These are phyloP conservation scores for Bubo scandiacus DNA, from an alignment of 2,113 vertebrate genomes.

Conservation along the genomic window DNA sequence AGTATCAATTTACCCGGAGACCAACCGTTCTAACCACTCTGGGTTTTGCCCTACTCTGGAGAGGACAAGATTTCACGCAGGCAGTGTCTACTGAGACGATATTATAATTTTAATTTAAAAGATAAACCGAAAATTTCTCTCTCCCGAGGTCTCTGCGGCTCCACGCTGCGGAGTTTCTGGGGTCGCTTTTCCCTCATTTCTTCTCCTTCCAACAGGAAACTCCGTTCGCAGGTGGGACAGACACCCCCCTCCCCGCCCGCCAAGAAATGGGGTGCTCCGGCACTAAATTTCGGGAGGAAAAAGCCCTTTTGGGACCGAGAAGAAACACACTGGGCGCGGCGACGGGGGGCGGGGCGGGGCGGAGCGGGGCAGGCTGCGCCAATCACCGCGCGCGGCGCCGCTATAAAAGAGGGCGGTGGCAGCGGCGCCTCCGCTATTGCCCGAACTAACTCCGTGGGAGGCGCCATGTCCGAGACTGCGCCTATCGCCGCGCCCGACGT, in stretches of 20 bases:
- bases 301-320: constrained; percentile 49
- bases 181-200: background rate
- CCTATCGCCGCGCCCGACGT: background rate
- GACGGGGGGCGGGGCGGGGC: background rate
- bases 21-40: accelerated
- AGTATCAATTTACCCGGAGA: background rate
- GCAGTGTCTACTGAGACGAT: accelerated
- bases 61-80: background rate
- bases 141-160: background rate
- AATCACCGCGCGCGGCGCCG: constrained; percentile 64
- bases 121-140: constrained; percentile 23
- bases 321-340: constrained; percentile 71
- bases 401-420: constrained; percentile 68
- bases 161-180: background rate
- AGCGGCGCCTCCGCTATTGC: accelerated
- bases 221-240: background rate
- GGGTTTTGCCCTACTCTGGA: accelerated
- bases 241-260: background rate
- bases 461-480: accelerated
- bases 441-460: accelerated
- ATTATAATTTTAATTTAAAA: background rate
- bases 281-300: background rate
- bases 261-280: background rate
- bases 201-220: background rate
- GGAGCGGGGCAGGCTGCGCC: background rate